Base-by-base conservation (phyloP, 2,888 invertebrate species). In the Drosophila picticornis region DNA sequence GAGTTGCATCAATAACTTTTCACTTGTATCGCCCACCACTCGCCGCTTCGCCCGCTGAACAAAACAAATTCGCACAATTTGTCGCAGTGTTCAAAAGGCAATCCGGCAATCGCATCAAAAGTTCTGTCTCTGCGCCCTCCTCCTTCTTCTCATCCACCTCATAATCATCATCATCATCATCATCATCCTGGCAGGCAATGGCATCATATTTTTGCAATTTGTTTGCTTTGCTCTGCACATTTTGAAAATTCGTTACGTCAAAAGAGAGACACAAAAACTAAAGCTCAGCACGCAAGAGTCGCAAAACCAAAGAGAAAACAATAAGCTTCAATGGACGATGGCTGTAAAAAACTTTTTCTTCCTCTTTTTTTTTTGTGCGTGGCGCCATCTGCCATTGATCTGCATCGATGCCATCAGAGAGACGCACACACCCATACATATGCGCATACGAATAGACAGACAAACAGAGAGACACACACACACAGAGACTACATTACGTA, bases 171-270 rank as follows among this genome's bases (percentile, higher is more conserved):
- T 16, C 71, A 43, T 66, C 81, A 61, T 62, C 75, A 75, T 16
- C 43, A 31, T 29, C 31, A 51, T 10, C 31, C 40, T 27, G 71
- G 52, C 52, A 69, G 52, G 58, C 52, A 70, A 69, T 62, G 78
- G 64, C 82, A 80, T 86, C 89, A 90, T 86, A 81, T 81, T 90
- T 87, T 88, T 71, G 71, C 86, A 77, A 76, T 90, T 90, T 83
- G 81, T 83, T 81, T 88, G 74, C 79, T 74, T 74, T 81, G 48
- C 75, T 72, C 66, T 75, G 68, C 62, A 66, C 83, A 88, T 83
- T 86, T 85, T 87, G 89, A 88, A 90, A 86, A 90, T 88, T 88
- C 90, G 76, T 77, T 67, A 72, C 75, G 72, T 62, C 81, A 75
- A 81, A 70, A 63, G 74, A 61, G 53, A 63, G 31, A 52, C 38